Base-by-base conservation (phyloP, 2,797 vertebrate species). In the Pangasius krempfi region DNA sequence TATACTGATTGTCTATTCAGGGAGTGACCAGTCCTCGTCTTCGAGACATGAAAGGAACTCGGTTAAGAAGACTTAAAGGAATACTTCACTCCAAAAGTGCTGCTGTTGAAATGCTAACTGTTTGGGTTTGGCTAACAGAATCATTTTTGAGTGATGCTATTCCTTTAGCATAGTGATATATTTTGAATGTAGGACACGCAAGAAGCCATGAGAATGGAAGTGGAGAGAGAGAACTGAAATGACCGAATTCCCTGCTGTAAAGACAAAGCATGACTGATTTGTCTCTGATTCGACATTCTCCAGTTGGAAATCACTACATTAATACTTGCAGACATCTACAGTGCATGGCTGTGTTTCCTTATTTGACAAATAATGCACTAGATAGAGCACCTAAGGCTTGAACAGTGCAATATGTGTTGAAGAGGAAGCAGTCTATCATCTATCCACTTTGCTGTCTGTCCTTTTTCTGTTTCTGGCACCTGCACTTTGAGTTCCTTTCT, bases 401-500 rank as follows among this genome's bases (percentile, higher is more conserved):
- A 30, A 10, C 50, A 12, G 81, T 88, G 88, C 79, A 50, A 20
- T 60, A 47, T 62, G 16, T 58, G 68, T 88, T 50, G 47, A 27
- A 56, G 22, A 66, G 70, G 87, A 72, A 40, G 56, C 47, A 27
- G 80, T 40, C 40, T 82, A 68, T 50, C 56, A 47, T 64, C 72
- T 85, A 50, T 68, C 44, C 44, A 68, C 47, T 30, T 40, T 50
- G 72, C 79, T 54, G 54, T 37, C 79, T 88, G 5, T 81, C 8
- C 27, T 60, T 52, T n/a, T 80, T 83, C 50, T 8, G 6, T 89
- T 70, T 37, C 58, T 87, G 95, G 93, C 97, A 95, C 94, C 95
- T 96, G 97, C 97, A 98, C 97, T 97, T 97, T 98, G 94, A 95
- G 94, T 93, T 91, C 85, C 90, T 91, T 85, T 88, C 91, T 72